Conservation (phyloP, 1,140 invertebrate species). For the Drosophila sp. region DNA sequence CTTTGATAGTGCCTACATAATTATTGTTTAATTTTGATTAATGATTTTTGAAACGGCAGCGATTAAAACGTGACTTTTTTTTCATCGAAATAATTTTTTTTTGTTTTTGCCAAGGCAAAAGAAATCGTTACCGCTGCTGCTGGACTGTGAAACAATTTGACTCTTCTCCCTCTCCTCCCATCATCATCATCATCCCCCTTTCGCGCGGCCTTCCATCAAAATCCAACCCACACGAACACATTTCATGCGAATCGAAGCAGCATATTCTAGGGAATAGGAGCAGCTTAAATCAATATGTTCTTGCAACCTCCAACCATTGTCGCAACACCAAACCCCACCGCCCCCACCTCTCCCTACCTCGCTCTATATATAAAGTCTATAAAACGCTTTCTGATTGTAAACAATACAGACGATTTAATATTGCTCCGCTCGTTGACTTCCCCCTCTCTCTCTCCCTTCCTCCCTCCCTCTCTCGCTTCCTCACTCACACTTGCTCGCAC, state of each 20-base stretch:
- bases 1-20: slow-evolving; percentile 63
- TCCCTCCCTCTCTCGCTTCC: slow-evolving; percentile 14
- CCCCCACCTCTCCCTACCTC: background rate
- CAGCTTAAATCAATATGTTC: slow-evolving; percentile 63
- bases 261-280: slow-evolving; percentile 54
- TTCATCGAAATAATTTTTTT: slow-evolving; percentile 30
- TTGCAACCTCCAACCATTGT: slow-evolving; percentile 13
- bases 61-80: slow-evolving; percentile 78
- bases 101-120: slow-evolving; percentile 38
- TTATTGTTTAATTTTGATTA: slow-evolving; percentile 81
- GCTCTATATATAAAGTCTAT: slow-evolving; percentile 72
- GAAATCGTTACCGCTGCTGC: slow-evolving; percentile 35
- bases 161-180: background rate
- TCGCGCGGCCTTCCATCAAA: slow-evolving; percentile 28
- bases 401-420: slow-evolving; percentile 81
- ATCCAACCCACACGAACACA: slow-evolving; percentile 14
- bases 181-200: slow-evolving; percentile 9
- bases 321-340: background rate
- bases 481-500: slow-evolving; percentile 30
- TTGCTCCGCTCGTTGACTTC: slow-evolving; percentile 64
- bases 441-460: background rate
- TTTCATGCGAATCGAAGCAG: background rate
- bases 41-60: slow-evolving; percentile 67
- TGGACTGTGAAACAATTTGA: slow-evolving; percentile 37
- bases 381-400: slow-evolving; percentile 80